These are phyloP conservation scores for Octonoba sinensis DNA, from an alignment of 2,888 invertebrate species.

Conservation along the genomic window DNA sequence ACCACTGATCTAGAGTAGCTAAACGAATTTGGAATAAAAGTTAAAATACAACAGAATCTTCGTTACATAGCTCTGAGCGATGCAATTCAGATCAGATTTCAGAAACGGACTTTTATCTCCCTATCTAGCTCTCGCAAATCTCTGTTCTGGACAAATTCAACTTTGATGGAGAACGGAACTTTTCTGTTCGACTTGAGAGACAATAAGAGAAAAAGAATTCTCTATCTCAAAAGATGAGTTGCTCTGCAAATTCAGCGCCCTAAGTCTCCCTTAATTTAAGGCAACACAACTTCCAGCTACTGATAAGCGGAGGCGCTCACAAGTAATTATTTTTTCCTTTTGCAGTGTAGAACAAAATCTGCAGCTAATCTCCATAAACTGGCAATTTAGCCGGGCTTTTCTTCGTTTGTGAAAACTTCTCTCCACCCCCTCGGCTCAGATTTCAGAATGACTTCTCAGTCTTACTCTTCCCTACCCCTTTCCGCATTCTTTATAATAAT, in stretches of 20 bases:
- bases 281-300: conserved; percentile 23
- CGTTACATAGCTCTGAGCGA: too few relatives aligned
- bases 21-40: too few relatives aligned
- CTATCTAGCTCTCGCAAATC: too few relatives aligned
- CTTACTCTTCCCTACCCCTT: conserved; percentile 8
- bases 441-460: conserved; percentile 54
- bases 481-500: conserved; percentile 63
- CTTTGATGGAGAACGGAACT: too few relatives aligned
- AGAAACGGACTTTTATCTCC: too few relatives aligned
- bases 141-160: too few relatives aligned
- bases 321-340: conserved; percentile 58
- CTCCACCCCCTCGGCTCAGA: conserved; percentile 35
- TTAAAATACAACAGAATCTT: too few relatives aligned
- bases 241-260: neutral
- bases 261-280: conserved; percentile 46
- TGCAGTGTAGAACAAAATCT: conserved; percentile 43
- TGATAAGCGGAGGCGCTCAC: conserved; percentile 40
- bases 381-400: conserved; percentile 57
- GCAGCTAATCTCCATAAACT: conserved; percentile 63
- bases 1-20: too few relatives aligned
- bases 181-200: too few relatives aligned
- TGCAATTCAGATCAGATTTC: too few relatives aligned
- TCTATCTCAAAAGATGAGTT: too few relatives aligned
- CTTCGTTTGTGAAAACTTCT: conserved; percentile 56
- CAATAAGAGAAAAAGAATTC: too few relatives aligned